Evolutionary conservation across 2,888 invertebrate species (phyloP), one percentile per base, ranked within the genome.

Genomic region (Lordiphosa andalusiaca): DNA sequence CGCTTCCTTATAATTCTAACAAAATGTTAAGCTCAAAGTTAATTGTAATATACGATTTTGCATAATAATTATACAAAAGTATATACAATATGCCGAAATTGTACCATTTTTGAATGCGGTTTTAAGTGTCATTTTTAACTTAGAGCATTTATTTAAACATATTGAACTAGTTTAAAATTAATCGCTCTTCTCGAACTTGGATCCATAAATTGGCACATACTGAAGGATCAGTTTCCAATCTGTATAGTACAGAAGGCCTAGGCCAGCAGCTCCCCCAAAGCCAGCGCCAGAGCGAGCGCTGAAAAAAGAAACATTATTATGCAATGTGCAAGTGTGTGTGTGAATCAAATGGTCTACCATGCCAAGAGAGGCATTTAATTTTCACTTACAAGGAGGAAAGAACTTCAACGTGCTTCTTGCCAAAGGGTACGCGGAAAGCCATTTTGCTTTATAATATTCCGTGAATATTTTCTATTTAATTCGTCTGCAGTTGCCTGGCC

Each of bases 211-310:
- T 19, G 96, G 96, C 67, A 96, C 89, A 87, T 93, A 93, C 71
- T 93, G 91, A 47, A 93, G 91, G 66, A 96, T 90, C 48, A 92
- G 86, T 89, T 92, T 94, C 96, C 96, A 96, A 86, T 96, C 96
- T 0, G 95, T 95, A 72, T 93, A 91, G 88, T 95, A 96, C 2
- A 93, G 89, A 7, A 94, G 69, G 0, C 90, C 91, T 21, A 92
- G 83, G 57, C 92, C 91, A n/a, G 91, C 93, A 0, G 93, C 91
- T 35, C 92, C 91, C 41, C 95, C 95, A 86, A 93, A 96, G 0
- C 91, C 90, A 0, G 89, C 84, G 13, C 91, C 91, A 5, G 94
- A 93, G 13, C 93, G 91, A 36, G 92, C 60, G 91, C 93, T 84
- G 57, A 66, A 47, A n/a, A 40, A 9, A 40, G 47, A 25, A 44